A percentile compares a stretch with the other conserved stretches of the same genome.
These are phyloP conservation scores for Antechinus stuartii DNA, from an alignment of 2,113 vertebrate species.

Conservation along the genomic window DNA sequence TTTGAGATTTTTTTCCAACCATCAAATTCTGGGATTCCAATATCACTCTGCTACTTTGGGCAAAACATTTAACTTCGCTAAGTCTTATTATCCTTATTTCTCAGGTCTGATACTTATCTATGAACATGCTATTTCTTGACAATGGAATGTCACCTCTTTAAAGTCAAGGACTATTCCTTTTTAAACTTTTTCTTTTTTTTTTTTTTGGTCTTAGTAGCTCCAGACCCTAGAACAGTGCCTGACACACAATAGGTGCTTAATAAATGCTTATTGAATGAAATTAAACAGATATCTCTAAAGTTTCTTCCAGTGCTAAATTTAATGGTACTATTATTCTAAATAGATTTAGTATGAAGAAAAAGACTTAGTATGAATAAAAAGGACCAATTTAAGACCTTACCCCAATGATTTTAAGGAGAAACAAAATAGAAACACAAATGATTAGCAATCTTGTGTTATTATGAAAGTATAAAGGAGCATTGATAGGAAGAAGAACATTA, in stretches of 20 bases:
- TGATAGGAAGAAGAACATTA: neutral
- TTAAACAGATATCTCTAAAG: neutral
- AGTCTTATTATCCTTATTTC: neutral
- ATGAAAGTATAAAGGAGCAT: neutral
- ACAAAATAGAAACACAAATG: no score
- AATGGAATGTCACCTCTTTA: neutral
- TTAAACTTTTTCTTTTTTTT: no score
- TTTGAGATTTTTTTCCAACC: neutral
- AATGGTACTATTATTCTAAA: neutral
- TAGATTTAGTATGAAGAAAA: neutral
- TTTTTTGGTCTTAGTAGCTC: no score
- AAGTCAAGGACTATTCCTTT: neutral
- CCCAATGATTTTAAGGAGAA: no score
- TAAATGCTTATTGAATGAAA: neutral
- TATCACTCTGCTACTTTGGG: neutral
- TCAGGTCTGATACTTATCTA: neutral
- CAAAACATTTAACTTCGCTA: neutral
- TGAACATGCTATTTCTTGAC: neutral
- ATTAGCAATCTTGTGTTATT: neutral
- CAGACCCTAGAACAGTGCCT: neutral
- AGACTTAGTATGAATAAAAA: neutral
- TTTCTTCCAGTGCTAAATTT: no score
- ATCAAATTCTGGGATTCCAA: neutral
- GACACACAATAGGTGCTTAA: neutral
- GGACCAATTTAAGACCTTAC: neutral